These are phyloP conservation scores for Orestias chungarensis DNA, from an alignment of 2,797 vertebrate species.

Conservation along the genomic window DNA sequence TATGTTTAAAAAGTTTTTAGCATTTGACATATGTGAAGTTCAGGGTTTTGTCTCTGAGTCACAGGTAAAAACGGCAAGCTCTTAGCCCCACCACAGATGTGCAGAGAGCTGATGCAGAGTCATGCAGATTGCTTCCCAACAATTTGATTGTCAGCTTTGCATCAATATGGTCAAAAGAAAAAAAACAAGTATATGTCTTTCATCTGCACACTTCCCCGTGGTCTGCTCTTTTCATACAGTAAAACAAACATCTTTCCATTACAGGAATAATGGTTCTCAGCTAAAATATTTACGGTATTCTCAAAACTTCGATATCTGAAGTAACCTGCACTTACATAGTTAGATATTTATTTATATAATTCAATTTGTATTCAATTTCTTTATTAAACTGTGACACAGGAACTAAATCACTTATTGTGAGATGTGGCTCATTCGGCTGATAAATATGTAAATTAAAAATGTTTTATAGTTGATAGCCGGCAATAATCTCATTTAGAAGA, in stretches of 20 bases:
- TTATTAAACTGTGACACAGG: slow-evolving; percentile 74
- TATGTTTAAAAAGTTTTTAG: slow-evolving; percentile 86
- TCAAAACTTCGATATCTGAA: slow-evolving; percentile 46
- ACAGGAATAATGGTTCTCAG: not conserved
- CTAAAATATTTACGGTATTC: slow-evolving; percentile 41
- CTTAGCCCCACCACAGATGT: slow-evolving; percentile 89
- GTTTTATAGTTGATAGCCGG: slow-evolving; percentile 78
- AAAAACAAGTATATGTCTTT: slow-evolving; percentile 53
- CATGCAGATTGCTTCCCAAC: slow-evolving; percentile 80
- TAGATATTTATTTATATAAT: slow-evolving; percentile 46
- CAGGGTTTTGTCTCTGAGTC: slow-evolving; percentile 86
- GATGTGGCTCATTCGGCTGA: slow-evolving; percentile 80
- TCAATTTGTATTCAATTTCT: slow-evolving; percentile 67
- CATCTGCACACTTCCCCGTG: slow-evolving; percentile 50
- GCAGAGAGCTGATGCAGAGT: slow-evolving; percentile 78
- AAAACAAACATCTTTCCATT: slow-evolving; percentile 61
- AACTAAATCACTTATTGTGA: slow-evolving; percentile 81
- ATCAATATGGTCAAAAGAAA: slow-evolving; percentile 64
- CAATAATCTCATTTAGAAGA: slow-evolving; percentile 83
- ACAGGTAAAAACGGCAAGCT: slow-evolving; percentile 82
- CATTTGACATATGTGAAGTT: slow-evolving; percentile 82
- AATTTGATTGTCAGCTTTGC: slow-evolving; percentile 80
- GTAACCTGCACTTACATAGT: slow-evolving; percentile 20
- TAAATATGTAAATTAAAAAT: slow-evolving; percentile 86
- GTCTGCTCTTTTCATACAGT: slow-evolving; percentile 66